phyloP scores from a whole-genome alignment of 2,113 vertebrate species.

The Catharus minimus region DNA sequence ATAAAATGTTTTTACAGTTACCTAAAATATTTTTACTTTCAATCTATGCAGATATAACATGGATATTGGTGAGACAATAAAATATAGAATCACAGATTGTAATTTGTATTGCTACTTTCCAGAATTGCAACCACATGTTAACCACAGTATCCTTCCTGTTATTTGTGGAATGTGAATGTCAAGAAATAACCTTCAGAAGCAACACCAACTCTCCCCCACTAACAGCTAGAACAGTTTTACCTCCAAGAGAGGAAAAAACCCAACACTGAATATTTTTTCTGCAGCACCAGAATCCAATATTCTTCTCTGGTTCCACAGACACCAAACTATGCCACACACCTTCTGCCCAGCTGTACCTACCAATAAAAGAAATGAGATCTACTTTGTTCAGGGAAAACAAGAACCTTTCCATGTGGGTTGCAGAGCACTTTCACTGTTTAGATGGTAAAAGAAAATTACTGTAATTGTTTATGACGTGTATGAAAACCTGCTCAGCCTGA shows the following conservation, averaged over 20 bases:
- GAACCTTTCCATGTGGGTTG: not conserved
- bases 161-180: not conserved
- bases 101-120: not conserved
- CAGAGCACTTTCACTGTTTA: slow-evolving; percentile 11
- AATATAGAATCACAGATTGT: not conserved
- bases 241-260: accelerated
- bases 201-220: not conserved
- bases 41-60: not conserved
- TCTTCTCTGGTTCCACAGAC: not conserved
- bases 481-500: slow-evolving; percentile 35
- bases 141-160: slow-evolving; percentile 46
- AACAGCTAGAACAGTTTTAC: not conserved
- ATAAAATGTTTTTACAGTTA: not conserved
- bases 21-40: not conserved
- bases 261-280: not conserved
- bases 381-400: not conserved
- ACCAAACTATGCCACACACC: not conserved
- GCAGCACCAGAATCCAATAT: not conserved
- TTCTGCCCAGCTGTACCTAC: not conserved
- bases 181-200: slow-evolving; percentile 10
- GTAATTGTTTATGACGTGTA: slow-evolving; percentile 6
- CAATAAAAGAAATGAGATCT: not conserved
- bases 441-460: slow-evolving; percentile 31
- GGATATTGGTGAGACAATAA: not conserved
- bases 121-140: slow-evolving; percentile 8